A percentile compares a stretch with the other conserved stretches of the same genome.
Conservation (phyloP, 2,888 invertebrate species). For the Leucophenga maculata region DNA sequence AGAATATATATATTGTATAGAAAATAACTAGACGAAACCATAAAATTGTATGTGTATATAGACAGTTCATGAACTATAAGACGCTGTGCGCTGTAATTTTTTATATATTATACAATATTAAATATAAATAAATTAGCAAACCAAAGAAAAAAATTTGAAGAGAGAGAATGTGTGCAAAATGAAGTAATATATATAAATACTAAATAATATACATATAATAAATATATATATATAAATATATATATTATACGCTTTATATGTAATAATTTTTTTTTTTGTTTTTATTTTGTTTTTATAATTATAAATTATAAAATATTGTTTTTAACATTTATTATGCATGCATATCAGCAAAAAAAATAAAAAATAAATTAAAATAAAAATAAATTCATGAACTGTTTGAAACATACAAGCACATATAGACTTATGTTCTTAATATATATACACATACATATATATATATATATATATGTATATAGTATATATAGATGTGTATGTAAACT, state of each 20-base stretch:
- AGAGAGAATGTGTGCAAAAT: constrained; percentile 33
- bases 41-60: constrained; percentile 25
- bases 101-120: constrained; percentile 32
- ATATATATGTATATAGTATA: too few relatives aligned
- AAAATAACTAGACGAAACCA: constrained; percentile 29
- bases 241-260: neutral
- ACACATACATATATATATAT: too few relatives aligned
- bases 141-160: constrained; percentile 34
- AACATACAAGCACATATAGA: neutral
- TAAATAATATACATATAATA: neutral
- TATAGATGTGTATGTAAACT: neutral
- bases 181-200: constrained; percentile 1
- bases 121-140: constrained; percentile 35
- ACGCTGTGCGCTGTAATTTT: too few relatives aligned
- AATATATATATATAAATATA: neutral
- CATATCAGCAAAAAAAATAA: too few relatives aligned
- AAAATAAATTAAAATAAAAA: too few relatives aligned
- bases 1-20: constrained; percentile 31
- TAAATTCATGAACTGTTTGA: too few relatives aligned
- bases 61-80: neutral
- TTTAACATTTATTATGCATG: too few relatives aligned
- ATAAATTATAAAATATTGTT: too few relatives aligned
- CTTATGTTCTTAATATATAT: too few relatives aligned
- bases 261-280: neutral
- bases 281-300: neutral